phyloP scores from a whole-genome alignment of 2,113 vertebrate species.

The Alaudala cheleensis region DNA sequence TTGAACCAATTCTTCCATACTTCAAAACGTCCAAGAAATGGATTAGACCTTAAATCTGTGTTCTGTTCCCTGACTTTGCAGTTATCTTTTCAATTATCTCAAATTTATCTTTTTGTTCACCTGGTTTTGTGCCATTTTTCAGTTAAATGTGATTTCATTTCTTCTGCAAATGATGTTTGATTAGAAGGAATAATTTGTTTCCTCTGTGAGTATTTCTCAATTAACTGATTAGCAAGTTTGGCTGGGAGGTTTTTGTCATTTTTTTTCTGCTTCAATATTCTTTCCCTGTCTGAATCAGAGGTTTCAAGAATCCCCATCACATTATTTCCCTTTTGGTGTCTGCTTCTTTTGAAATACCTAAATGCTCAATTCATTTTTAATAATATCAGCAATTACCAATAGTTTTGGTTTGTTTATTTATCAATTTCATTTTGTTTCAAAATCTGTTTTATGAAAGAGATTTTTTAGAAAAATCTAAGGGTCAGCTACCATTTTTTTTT shows the following conservation, averaged over 20 bases:
- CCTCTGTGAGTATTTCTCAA: background rate
- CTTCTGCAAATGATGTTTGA: background rate
- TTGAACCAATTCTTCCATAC: background rate
- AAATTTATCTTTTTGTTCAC: background rate
- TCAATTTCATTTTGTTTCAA: background rate
- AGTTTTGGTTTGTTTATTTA: background rate
- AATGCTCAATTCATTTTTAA: background rate
- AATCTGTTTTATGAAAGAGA: background rate
- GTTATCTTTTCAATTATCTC: background rate
- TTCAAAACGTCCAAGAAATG: background rate
- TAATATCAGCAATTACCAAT: background rate
- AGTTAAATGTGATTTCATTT: background rate
- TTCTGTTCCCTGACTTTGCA: background rate
- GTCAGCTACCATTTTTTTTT: background rate
- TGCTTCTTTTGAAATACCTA: background rate
- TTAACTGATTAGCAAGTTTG: conserved; percentile 7
- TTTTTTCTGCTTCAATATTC: background rate
- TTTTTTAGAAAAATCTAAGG: background rate
- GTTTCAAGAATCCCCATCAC: background rate
- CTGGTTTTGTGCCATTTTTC: background rate
- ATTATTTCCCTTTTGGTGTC: background rate
- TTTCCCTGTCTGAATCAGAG: background rate
- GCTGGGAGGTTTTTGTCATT: background rate
- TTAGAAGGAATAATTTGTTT: background rate
- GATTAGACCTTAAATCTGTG: background rate